A percentile compares a stretch with the other conserved stretches of the same genome.
These are phyloP conservation scores for Drosophila nasuta DNA, from an alignment of 1,140 invertebrate species.

Conservation along the genomic window DNA sequence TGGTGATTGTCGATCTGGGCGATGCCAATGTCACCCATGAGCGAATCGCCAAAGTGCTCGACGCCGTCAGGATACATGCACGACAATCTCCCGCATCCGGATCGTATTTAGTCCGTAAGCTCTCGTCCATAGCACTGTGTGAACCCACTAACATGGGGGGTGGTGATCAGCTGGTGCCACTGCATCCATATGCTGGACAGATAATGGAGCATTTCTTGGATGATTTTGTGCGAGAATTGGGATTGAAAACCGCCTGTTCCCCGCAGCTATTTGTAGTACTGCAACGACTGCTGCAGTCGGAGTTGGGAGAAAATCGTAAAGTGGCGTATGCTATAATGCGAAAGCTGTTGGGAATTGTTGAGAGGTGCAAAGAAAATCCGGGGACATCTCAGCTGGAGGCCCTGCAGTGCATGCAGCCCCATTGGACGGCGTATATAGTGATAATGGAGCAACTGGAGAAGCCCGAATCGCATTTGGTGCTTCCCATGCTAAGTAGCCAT, in stretches of 20 bases:
- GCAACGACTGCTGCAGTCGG: slow-evolving; percentile 36
- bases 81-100: slow-evolving; percentile 20
- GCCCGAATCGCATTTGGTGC: slow-evolving; percentile 86
- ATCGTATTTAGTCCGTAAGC: slow-evolving; percentile 21
- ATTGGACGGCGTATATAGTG: slow-evolving; percentile 49
- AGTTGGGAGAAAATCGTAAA: slow-evolving; percentile 20
- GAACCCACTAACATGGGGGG: neutral
- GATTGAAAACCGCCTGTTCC: slow-evolving; percentile 15
- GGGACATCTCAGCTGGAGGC: neutral
- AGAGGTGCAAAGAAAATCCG: neutral
- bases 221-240: slow-evolving; percentile 33
- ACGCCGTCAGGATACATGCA: slow-evolving; percentile 42
- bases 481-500: slow-evolving; percentile 83
- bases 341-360: slow-evolving; percentile 21
- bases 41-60: slow-evolving; percentile 30
- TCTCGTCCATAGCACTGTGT: slow-evolving; percentile 13
- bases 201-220: slow-evolving; percentile 34
- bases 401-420: slow-evolving; percentile 8
- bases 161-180: neutral
- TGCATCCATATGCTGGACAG: slow-evolving; percentile 32
- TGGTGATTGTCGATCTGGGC: slow-evolving; percentile 15
- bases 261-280: slow-evolving; percentile 24
- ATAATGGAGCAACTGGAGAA: slow-evolving; percentile 87
- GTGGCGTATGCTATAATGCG: slow-evolving; percentile 43
- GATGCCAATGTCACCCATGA: slow-evolving; percentile 4